phyloP scores from a whole-genome alignment of 2,888 invertebrate species.

The Cylindroiulus punctatus region DNA sequence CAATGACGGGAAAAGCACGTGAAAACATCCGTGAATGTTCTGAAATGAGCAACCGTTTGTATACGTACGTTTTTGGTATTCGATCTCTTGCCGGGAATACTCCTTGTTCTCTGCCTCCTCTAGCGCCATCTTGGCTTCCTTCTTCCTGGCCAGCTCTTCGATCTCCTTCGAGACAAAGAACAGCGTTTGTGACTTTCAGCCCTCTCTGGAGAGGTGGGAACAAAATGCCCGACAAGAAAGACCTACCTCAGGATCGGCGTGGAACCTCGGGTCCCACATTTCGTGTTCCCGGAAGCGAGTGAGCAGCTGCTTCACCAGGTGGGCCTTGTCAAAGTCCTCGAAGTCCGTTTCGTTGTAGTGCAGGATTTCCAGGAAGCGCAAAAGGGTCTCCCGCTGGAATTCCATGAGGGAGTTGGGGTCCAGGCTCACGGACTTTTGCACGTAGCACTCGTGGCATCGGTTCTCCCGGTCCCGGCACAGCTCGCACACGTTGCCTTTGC shows the following conservation, averaged over 20 bases:
- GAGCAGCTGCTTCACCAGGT: slow-evolving; percentile 49
- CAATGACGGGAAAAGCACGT: not conserved
- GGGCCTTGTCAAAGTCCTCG: not conserved
- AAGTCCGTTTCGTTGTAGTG: not conserved
- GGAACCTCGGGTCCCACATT: slow-evolving; percentile 15
- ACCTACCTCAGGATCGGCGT: slow-evolving; percentile 17
- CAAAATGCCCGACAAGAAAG: not conserved
- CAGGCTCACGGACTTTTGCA: not conserved
- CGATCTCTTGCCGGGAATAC: not conserved
- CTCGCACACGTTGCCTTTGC: not conserved
- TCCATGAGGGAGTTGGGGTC: not conserved
- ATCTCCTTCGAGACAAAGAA: not conserved
- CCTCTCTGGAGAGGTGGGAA: too few species aligned
- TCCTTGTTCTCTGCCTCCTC: not conserved
- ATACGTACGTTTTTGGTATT: not conserved
- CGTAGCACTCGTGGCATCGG: slow-evolving; percentile 46
- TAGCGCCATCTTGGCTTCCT: not conserved
- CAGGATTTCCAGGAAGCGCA: not conserved
- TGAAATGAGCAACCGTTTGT: not conserved
- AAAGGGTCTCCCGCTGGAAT: not conserved
- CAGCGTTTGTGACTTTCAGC: too few species aligned
- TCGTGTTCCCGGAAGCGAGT: not conserved
- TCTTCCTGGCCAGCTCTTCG: not conserved
- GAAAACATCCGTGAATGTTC: too few species aligned
- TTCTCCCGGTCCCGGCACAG: not conserved